Evolutionary conservation across 2,888 invertebrate species (phyloP), one percentile per base, ranked within the genome.

Genomic region (Matsumyia berberina): DNA sequence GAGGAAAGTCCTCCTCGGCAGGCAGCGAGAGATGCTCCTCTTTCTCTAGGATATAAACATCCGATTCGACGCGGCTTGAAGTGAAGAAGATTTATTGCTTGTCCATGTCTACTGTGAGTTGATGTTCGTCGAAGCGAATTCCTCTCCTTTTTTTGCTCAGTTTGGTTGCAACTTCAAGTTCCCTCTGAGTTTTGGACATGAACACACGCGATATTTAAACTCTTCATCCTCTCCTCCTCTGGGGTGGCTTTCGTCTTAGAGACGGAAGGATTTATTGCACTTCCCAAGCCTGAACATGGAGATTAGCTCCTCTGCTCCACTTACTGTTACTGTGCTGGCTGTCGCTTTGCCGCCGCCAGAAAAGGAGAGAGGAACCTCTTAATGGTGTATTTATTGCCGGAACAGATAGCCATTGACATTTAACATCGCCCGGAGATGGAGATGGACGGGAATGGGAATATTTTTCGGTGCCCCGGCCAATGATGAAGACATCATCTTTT

Each of bases 401-500:
- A 85, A 85, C 85, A 85, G 85, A 85, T 85, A 85, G 85, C 74
- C 85, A 85, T 85, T 85, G 85, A 85, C 85, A 85, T 85, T 80
- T 80, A 85, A 85, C 85, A 80, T 79, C 74, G 85, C 66, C 80
- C 66, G 31, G 60, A 80, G 85, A 76, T 66, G 74, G 73, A 74
- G 80, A 79, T 80, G 80, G 66, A 79, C 80, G 74, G 64, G 74
- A 66, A 64, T 62, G 78, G 46, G 85, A 76, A 74, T 72, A 66
- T 46, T 66, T 85, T 76, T 79, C 69, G 58, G 79, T 77, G 46
- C 37, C 70, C 73, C 53, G 69, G 67, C 85, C 70, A 85, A 85
- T n/a, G n/a, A 85, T 85, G 85, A 85, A 85, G 85, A 85, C 85
- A 85, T 85, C 85, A 85, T 85, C 85, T 85, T 85, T 85, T 80